Percentiles rank a stretch among this genome's conserved stretches.
Conservation (phyloP, 2,113 vertebrate genomes). For the Xyrauchen texanus region DNA sequence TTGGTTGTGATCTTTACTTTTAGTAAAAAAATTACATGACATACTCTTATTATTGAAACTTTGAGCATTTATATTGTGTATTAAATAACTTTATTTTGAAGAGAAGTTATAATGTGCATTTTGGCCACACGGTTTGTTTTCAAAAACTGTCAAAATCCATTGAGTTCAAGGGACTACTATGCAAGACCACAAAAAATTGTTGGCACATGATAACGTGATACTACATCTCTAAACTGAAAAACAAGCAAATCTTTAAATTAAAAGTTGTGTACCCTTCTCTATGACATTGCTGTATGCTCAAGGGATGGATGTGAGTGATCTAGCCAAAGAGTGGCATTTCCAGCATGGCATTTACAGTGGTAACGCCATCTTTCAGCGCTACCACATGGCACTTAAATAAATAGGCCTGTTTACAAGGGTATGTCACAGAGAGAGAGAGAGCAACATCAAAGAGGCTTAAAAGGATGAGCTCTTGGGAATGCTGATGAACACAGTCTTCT, state of each 20-base stretch:
- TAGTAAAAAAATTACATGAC: no score
- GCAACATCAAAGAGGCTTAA: slow-evolving; percentile 1
- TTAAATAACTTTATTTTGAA: no score
- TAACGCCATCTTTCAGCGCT: background rate
- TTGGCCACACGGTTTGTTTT: no score
- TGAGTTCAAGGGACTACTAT: background rate
- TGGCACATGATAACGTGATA: no score
- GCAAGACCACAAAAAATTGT: background rate
- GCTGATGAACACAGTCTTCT: slow-evolving; percentile 17
- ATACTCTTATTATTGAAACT: no score
- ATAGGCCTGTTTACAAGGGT: slow-evolving; percentile 21
- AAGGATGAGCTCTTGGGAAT: slow-evolving; percentile 17
- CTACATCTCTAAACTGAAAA: slow-evolving; percentile 6
- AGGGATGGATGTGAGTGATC: background rate
- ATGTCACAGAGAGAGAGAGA: background rate
- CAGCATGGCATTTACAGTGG: background rate
- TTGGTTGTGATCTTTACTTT: no score
- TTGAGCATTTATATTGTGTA: no score
- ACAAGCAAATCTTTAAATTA: background rate
- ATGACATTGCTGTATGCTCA: no score
- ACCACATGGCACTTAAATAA: slow-evolving; percentile 8
- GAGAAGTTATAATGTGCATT: no score
- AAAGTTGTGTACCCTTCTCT: background rate
- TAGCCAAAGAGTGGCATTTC: background rate
- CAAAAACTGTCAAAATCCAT: background rate